phyloP scores from a whole-genome alignment of 2,888 invertebrate species.

The Graphium colonna region DNA sequence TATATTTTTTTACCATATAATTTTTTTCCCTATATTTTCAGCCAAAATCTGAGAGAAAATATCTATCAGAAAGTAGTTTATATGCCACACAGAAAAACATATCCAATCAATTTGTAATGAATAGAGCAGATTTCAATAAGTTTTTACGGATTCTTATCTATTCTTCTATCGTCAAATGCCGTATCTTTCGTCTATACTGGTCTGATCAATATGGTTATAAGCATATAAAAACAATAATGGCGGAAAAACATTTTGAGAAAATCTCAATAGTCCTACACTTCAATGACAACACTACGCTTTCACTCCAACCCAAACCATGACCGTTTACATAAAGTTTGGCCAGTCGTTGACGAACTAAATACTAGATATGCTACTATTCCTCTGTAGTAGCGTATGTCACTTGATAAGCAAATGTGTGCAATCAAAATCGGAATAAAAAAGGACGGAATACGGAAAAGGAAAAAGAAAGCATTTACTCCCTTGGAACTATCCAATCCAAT shows the following conservation, averaged over 20 bases:
- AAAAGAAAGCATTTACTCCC: slow-evolving; percentile 36
- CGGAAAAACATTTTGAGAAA: slow-evolving; percentile 25
- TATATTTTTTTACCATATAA: background rate
- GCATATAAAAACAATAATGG: slow-evolving; percentile 4
- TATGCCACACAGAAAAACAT: no score
- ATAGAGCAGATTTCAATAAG: slow-evolving; percentile 19
- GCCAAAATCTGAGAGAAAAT: no score
- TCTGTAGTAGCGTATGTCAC: slow-evolving; percentile 24
- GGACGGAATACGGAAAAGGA: no score
- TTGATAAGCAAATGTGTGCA: slow-evolving; percentile 29
- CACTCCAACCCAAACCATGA: slow-evolving; percentile 24
- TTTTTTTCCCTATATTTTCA: background rate
- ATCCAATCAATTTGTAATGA: slow-evolving; percentile 2
- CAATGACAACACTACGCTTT: slow-evolving; percentile 7
- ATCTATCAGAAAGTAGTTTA: no score
- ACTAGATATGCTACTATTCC: slow-evolving; percentile 18
- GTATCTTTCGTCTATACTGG: slow-evolving; percentile 7
- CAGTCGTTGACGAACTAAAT: slow-evolving; percentile 24
- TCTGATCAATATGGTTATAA: background rate
- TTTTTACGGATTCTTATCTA: slow-evolving; percentile 27
- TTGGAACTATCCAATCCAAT: slow-evolving; percentile 32
- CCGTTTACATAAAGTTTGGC: slow-evolving; percentile 24
- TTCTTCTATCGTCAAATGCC: slow-evolving; percentile 25
- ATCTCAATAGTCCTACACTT: slow-evolving; percentile 23
- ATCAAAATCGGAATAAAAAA: no score